Base-by-base conservation (phyloP, 2,888 invertebrate genomes). In the Drosophila vallismaia region DNA sequence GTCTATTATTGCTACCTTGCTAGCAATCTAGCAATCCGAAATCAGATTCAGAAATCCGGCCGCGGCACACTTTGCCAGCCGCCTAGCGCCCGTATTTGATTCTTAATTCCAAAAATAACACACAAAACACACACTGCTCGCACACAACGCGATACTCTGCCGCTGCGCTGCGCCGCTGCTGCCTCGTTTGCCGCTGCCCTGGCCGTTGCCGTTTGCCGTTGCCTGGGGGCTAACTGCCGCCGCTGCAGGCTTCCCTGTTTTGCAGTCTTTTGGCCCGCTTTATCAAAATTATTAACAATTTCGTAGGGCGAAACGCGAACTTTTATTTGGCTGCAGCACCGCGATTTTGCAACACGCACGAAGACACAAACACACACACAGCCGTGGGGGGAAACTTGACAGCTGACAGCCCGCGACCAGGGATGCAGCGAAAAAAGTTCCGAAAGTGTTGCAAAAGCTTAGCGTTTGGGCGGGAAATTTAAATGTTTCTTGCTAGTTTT, bases 81-180 rank as follows among this genome's bases (percentile, higher is more conserved):
- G 66, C 50, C 51, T 50, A 19, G 56, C 55, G 12, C 40, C 24
- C 56, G 46, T 50, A 49, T 56, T 50, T 55, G 55, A 71, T 64
- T 31, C 70, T 78, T 81, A 75, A 84, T 81, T 81, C 81, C 86
- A 88, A 87, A 87, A 88, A 82, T 87, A 86, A 86, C 70, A 86
- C 88, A 82, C 87, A 73, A 80, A 71, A 80, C 80, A 83, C 79
- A 82, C 83, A 76, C 72, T 54, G 73, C 57, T 12, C 66, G 70
- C 71, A 44, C 49, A 44, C 44, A 44, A 64, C 46, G 56, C 70
- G 70, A 69, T 58, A 50, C 38, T 60, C 29, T 58, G 33, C 38
- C 45, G 59, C 48, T 45, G 28, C 36, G 42, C 31, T 29, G 45
- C 28, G 53, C 31, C 54, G 29, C 10, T 52, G 28, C 28, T 57